phyloP scores from a whole-genome alignment of 2,113 vertebrate genomes.

The Haemorhous mexicanus region DNA sequence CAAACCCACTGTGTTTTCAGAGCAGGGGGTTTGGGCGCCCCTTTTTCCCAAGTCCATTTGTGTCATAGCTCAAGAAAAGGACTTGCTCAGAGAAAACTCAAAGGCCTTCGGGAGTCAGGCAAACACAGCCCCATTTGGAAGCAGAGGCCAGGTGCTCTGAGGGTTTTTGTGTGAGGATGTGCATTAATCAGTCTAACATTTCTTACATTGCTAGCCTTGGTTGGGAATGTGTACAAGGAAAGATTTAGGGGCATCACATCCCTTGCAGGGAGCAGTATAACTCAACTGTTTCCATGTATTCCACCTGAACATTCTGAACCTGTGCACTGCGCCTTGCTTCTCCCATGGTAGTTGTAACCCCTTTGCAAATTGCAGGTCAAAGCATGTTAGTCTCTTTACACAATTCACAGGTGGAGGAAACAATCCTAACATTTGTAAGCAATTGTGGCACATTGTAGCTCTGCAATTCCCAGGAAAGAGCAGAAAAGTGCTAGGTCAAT shows the following conservation, averaged over 20 bases:
- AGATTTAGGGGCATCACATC: conserved; percentile 15
- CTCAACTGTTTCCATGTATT: conserved; percentile 30
- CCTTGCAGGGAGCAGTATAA: conserved; percentile 3
- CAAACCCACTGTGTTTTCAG: neutral
- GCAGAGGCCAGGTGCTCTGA: neutral
- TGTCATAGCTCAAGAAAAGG: neutral
- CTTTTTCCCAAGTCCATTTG: neutral
- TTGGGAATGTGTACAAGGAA: neutral
- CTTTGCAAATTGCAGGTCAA: conserved; percentile 66
- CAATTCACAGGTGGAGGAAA: conserved; percentile 63
- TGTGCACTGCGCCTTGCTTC: neutral
- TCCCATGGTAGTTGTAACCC: conserved; percentile 58
- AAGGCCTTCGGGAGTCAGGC: fast-evolving
- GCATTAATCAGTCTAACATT: neutral
- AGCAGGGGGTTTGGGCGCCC: neutral
- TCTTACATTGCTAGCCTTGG: neutral
- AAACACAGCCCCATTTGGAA: neutral
- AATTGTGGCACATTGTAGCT: conserved; percentile 45
- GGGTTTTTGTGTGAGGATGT: neutral
- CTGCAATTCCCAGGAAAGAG: conserved; percentile 57
- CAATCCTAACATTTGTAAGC: conserved; percentile 62
- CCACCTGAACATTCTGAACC: conserved; percentile 37
- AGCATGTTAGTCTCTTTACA: conserved; percentile 61
- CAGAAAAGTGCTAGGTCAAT: conserved; percentile 56
- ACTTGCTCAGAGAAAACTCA: neutral